These are phyloP conservation scores for Leptinotarsa peninsularis DNA, from an alignment of 2,888 invertebrate genomes.

Conservation along the genomic window DNA sequence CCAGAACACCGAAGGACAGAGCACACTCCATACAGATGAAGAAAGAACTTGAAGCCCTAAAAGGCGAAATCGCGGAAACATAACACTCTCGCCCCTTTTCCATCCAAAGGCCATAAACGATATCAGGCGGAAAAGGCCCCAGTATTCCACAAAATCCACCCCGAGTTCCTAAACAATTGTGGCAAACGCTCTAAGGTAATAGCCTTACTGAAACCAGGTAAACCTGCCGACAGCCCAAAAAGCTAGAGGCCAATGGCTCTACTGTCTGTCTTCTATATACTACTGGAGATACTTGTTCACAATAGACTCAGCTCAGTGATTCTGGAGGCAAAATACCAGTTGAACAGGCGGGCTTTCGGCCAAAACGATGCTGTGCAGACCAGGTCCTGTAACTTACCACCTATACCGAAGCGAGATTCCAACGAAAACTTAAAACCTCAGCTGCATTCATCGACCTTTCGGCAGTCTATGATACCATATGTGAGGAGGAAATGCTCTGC, in stretches of 20 bases:
- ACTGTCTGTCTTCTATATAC: background rate
- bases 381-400: no score
- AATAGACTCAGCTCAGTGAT: no score
- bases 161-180: no score
- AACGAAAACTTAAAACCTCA: no score
- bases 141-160: no score
- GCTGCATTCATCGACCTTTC: no score
- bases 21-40: slow-evolving; percentile 2
- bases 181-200: slow-evolving; percentile 4
- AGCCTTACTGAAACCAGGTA: slow-evolving; percentile 6
- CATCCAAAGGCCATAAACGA: slow-evolving; percentile 20
- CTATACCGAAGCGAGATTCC: no score
- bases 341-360: no score
- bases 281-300: background rate
- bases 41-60: slow-evolving; percentile 12
- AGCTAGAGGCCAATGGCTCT: background rate
- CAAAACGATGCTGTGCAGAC: no score
- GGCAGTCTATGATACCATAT: no score
- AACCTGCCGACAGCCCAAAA: slow-evolving; percentile 19
- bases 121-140: slow-evolving; percentile 11
- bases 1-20: background rate
- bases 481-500: no score
- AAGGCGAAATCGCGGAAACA: slow-evolving; percentile 24
- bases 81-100: slow-evolving; percentile 24
- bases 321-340: no score